Conservation (phyloP, 2,888 invertebrate genomes). For the Hirtodrosophila duncani region DNA sequence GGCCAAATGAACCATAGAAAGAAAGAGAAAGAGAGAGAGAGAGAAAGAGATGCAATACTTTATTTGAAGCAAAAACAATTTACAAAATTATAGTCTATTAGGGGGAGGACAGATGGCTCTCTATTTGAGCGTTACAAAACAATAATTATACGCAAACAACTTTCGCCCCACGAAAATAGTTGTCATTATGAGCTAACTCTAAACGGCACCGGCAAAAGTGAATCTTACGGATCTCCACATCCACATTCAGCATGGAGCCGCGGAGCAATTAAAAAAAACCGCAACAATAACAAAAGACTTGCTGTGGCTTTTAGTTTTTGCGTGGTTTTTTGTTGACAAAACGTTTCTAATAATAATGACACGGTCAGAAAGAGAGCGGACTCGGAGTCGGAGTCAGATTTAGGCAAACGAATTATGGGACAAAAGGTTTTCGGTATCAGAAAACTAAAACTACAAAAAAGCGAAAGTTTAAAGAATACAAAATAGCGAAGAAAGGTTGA, state of each 20-base stretch:
- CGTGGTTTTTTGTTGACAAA: constrained; percentile 34
- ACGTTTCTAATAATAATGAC: constrained; percentile 36
- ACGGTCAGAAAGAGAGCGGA: constrained; percentile 29
- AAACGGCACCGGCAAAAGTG: constrained; percentile 24
- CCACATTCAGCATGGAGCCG: constrained; percentile 4
- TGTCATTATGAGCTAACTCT: constrained; percentile 52
- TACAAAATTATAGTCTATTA: constrained; percentile 37
- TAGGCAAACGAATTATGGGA: constrained; percentile 34
- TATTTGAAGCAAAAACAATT: constrained; percentile 13
- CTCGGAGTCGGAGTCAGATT: constrained; percentile 16
- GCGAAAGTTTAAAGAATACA: constrained; percentile 48
- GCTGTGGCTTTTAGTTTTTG: constrained; percentile 7
- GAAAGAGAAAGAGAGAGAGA: constrained; percentile 12
- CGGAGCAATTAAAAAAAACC: constrained; percentile 50
- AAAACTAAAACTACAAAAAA: constrained; percentile 24
- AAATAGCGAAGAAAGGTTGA: constrained; percentile 26
- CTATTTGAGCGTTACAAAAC: constrained; percentile 42
- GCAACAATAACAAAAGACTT: constrained; percentile 14
- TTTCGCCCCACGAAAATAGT: constrained; percentile 59
- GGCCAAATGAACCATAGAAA: constrained; percentile 12
- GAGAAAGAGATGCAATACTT: constrained; percentile 16
- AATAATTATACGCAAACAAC: constrained; percentile 37
- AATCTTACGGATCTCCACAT: constrained; percentile 43
- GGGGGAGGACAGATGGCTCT: constrained; percentile 15
- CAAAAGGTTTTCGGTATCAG: constrained; percentile 37